Conservation (phyloP, 1,140 invertebrate genomes). For the Papilio xuthus region DNA sequence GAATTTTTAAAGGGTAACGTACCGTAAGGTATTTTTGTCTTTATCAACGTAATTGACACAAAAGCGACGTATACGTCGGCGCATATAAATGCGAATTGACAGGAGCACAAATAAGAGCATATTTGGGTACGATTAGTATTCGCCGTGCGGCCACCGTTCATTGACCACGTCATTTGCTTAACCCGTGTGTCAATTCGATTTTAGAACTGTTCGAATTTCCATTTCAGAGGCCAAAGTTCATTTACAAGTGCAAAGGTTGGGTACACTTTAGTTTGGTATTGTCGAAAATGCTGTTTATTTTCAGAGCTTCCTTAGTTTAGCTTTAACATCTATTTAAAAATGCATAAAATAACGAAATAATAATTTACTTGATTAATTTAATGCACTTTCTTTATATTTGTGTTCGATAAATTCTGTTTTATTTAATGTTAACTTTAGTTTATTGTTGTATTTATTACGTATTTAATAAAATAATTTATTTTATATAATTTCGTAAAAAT, state of each 20-base stretch:
- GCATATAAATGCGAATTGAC: constrained; percentile 1
- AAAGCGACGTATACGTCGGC: not conserved
- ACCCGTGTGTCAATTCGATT: constrained; percentile 37
- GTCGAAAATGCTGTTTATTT: not conserved
- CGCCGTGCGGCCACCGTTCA: constrained; percentile 30
- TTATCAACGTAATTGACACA: not conserved
- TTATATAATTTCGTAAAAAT: not conserved
- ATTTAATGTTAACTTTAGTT: not conserved
- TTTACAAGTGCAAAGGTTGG: constrained; percentile 13
- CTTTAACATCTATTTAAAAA: not conserved
- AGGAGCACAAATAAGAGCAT: constrained; percentile 13
- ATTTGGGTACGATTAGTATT: constrained; percentile 32
- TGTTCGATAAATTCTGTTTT: not conserved
- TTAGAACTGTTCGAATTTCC: constrained; percentile 36
- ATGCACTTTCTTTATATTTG: no score
- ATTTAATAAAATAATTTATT: not conserved
- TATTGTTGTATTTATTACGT: not conserved
- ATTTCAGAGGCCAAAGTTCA: constrained; percentile 36
- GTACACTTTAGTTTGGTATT: not conserved
- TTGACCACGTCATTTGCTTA: constrained; percentile 37
- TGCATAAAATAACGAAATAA: not conserved
- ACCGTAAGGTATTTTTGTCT: not conserved
- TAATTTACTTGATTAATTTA: not conserved
- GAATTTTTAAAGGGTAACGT: not conserved
- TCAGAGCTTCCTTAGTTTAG: not conserved